Base-by-base conservation (phyloP, 1,140 invertebrate genomes). In the Drosophila jambulina region DNA sequence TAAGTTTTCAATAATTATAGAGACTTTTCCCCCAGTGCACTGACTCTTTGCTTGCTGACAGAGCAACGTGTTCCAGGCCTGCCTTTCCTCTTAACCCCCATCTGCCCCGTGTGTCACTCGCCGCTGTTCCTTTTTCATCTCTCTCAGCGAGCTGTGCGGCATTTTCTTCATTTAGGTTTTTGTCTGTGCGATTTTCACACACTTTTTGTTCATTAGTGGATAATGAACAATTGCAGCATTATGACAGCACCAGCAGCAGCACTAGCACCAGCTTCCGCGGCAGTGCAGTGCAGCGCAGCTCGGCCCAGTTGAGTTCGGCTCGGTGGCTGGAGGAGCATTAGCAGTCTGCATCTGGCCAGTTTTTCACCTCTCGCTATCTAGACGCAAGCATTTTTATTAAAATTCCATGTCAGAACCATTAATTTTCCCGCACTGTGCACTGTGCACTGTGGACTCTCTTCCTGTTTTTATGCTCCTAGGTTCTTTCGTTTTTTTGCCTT, bases 131-230 rank as follows among this genome's bases (percentile, higher is more conserved):
- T 88, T 88, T 90, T 91, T 90, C 85, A 90, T 85, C 86, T 82
- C 77, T 74, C 77, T 64, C 48, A 80, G 67, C 58, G 75, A 68
- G 56, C 78, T 80, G 78, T 90, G 85, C 85, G 74, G 84, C 85
- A 85, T 84, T 90, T 88, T 88, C 84, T 84, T 88, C 75, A 85
- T 86, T 81, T 85, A 86, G 75, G 82, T 85, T 86, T 83, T 82
- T 86, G 82, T 86, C 78, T 81, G 82, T 86, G 78, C 69, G 69
- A 79, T 82, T 77, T 84, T 75, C 80, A 85, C 71, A 82, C 75
- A 90, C 78, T 90, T 90, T 90, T 90, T 90, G 85, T 90, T 90
- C 85, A 90, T 90, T 90, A 90, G 85, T 90, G 85, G 85, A 90
- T 90, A 90, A 90, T 90, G 85, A 90, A 88, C 85, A 88, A 88